Base-by-base conservation (phyloP, 2,888 invertebrate species). In the Fragum whitleyi region DNA sequence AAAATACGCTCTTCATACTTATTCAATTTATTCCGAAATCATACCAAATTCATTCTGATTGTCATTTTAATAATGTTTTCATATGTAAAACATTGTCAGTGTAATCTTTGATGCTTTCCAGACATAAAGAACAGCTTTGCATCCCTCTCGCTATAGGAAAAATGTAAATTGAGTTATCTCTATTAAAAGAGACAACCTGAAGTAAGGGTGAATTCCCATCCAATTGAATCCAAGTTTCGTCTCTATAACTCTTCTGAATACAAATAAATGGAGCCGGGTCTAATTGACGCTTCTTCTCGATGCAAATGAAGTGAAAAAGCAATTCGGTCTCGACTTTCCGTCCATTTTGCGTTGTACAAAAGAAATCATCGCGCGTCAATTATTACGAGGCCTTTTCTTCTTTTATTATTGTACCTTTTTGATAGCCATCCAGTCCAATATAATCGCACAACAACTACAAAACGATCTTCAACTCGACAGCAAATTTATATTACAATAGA, bases 251-350 rank as follows among this genome's bases (percentile, higher is more conserved):
- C 26, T 23, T n/a, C 65, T 65, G 79, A 79, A 79, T 75, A 72
- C 70, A 72, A 79, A 79, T 79, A 79, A 71, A 79, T 79, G 71
- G 77, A 76, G 70, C 70, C 57, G 57, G 62, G 61, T 55, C 55
- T 77, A 74, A 74, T 76, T 77, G 76, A 76, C 80, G 73, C 55
- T 55, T 57, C 72, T 62, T 68, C 61, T 26, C 61, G 62, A 69
- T 74, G 68, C 74, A 71, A 81, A 74, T 81, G 74, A 70, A 71
- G 77, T 75, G 81, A 77, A 77, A 81, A 81, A 59, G 77, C 77
- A 77, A 81, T 81, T 81, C 74, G 77, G 68, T 47, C 55, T 16
- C 51, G 55, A 62, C 77, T 81, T 74, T 77, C 62, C 76, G 74
- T 57, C 55, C 77, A 69, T 74, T 74, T 81, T 69, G 61, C 69